Evolutionary conservation across 2,113 vertebrate species (phyloP), one percentile per base, ranked within the genome.

Genomic region (Hippolais icterina): DNA sequence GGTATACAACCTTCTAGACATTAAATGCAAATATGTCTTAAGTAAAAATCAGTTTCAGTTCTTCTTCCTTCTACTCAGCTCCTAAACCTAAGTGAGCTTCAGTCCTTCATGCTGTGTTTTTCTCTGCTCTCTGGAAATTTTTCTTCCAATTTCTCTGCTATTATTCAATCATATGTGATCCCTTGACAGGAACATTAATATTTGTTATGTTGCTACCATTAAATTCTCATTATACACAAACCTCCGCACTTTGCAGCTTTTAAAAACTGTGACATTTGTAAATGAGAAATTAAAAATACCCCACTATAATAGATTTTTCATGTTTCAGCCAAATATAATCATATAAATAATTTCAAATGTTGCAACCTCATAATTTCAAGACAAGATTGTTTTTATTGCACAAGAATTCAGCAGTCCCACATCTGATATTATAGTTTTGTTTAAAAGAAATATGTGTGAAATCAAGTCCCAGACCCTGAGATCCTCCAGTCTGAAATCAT

Each of bases 121-220:
- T n/a, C 47, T 81, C 19, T 6, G 2, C n/a, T 80, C 28, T 61
- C 72, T 81, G 64, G 47, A 54, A 81, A 6, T 20, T 81, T 86
- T 86, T 78, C 42, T 81, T 85, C 25, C 39, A 54, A 1, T 92
- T 83, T 83, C 21, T 70, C 47, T 66, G 35, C 28, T 65, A 10
- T 78, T 78, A 53, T 81, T 86, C 60, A 93, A 35, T 63, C 33
- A 75, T 33, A 35, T 29, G 14, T 21, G 42, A 63, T 61, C 31
- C 64, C 75, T 90, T 93, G 83, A 66, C 68, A 92, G 68, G 66
- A 86, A 29, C 44, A 74, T 83, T 77, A 83, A 90, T 87, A 83
- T 83, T 93, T 39, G 66, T 88, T 78, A 66, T 22, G 25, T 44
- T 71, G 33, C 83, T 83, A 31, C 28, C 18, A 31, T 68, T 60